Evolutionary conservation across 2,797 vertebrate genomes (phyloP).

Genomic region (Myotis myotis): DNA sequence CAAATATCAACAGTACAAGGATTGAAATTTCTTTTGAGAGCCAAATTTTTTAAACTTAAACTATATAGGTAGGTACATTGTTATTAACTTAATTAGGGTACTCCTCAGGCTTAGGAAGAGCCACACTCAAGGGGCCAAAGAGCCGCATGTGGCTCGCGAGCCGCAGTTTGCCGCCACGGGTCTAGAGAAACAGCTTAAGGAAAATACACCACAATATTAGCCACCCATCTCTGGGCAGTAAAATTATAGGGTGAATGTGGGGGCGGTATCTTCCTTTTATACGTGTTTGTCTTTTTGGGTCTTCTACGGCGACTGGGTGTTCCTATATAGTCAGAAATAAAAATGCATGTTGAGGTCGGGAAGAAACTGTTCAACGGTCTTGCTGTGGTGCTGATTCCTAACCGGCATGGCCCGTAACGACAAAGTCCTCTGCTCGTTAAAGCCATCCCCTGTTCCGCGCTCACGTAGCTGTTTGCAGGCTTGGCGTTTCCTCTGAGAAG

Average conservation of each 20-base stretch:
- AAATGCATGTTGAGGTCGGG: background rate
- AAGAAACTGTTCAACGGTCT: background rate
- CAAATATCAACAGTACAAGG: no score
- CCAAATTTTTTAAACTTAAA: no score
- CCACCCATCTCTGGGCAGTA: background rate
- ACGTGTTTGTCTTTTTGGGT: background rate
- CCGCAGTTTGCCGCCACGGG: no score
- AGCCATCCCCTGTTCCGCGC: background rate
- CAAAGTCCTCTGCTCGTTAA: background rate
- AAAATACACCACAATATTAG: background rate
- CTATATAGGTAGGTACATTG: no score
- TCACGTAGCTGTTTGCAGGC: background rate
- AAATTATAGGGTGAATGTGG: background rate
- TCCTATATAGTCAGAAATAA: background rate
- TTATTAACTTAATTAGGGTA: no score
- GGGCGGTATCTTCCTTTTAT: background rate
- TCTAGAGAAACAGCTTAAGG: background rate
- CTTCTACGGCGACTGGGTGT: background rate
- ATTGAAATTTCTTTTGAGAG: no score
- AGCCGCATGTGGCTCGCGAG: no score
- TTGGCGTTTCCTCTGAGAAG: background rate
- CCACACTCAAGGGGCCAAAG: no score
- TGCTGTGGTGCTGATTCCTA: background rate
- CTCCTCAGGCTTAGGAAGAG: no score
- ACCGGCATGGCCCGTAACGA: background rate